Conservation (phyloP, 2,797 vertebrate genomes). For the Alauda arvensis region DNA sequence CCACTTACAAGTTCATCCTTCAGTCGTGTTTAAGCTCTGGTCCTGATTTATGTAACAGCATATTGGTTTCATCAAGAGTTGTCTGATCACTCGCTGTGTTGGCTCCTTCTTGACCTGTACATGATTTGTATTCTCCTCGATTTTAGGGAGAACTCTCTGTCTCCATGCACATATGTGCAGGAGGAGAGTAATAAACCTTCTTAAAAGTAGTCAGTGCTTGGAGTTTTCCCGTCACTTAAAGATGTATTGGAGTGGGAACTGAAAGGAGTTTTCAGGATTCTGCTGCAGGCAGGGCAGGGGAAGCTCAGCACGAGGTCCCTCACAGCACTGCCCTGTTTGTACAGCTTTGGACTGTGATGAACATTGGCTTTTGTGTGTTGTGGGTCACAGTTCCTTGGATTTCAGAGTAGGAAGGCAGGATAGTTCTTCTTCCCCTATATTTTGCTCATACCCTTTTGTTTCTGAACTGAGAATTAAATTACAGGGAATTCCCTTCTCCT, state of each 20-base stretch:
- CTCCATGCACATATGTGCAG: slow-evolving; percentile 11
- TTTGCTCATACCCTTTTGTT: background rate
- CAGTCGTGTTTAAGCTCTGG: slow-evolving; percentile 48
- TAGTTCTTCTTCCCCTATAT: background rate
- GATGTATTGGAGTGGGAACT: background rate
- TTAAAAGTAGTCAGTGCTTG: background rate
- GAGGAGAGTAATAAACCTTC: background rate
- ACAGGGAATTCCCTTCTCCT: background rate
- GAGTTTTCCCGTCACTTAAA: background rate
- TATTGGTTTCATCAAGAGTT: slow-evolving; percentile 63
- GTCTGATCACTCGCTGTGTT: slow-evolving; percentile 31
- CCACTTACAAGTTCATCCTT: slow-evolving; percentile 63
- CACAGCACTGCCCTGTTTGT: background rate
- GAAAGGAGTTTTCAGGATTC: background rate
- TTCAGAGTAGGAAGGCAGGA: background rate
- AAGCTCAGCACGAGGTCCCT: background rate
- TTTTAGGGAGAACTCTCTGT: slow-evolving; percentile 25
- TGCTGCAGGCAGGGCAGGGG: background rate
- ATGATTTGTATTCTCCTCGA: slow-evolving; percentile 50
- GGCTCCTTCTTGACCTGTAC: slow-evolving; percentile 34
- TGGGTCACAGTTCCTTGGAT: background rate
- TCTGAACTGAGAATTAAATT: background rate
- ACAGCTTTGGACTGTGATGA: background rate
- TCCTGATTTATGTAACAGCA: slow-evolving; percentile 63
- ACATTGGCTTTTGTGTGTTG: background rate